These are phyloP conservation scores for Echeneis naucrates DNA, from an alignment of 2,797 vertebrate species.

Conservation along the genomic window DNA sequence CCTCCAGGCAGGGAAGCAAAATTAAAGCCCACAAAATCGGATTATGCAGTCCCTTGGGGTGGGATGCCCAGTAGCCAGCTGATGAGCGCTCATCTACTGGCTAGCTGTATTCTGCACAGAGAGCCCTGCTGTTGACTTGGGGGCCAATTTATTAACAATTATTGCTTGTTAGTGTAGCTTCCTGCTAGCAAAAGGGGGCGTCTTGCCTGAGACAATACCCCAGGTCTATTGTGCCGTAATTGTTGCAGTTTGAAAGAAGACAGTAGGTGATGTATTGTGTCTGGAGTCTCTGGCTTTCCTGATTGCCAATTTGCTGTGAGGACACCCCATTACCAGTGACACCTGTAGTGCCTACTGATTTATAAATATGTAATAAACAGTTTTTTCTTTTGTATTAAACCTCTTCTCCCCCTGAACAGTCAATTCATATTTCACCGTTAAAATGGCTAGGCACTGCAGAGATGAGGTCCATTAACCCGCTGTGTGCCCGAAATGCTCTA, in stretches of 20 bases:
- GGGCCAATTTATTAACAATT: conserved; percentile 94
- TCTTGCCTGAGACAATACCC: conserved; percentile 60
- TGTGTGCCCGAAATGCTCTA: background rate
- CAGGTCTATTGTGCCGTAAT: conserved; percentile 75
- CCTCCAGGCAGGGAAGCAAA: conserved; percentile 84
- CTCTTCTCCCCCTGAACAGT: background rate
- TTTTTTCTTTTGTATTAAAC: conserved; percentile 21
- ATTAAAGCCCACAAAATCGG: conserved; percentile 91
- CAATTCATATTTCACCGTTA: conserved; percentile 12
- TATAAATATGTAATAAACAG: conserved; percentile 46
- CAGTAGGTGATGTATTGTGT: conserved; percentile 56
- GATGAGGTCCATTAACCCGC: background rate
- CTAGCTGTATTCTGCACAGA: conserved; percentile 70
- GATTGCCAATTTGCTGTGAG: conserved; percentile 67
- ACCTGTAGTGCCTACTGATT: conserved; percentile 54
- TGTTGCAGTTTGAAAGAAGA: conserved; percentile 73
- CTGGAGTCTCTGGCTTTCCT: conserved; percentile 58
- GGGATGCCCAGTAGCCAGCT: conserved; percentile 85
- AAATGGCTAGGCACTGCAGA: background rate
- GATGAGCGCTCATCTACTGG: conserved; percentile 87
- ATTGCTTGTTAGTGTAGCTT: conserved; percentile 89
- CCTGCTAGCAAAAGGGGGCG: conserved; percentile 62
- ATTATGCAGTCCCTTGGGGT: conserved; percentile 86
- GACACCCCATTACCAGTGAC: conserved; percentile 46
- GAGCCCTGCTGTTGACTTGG: conserved; percentile 80